These are phyloP conservation scores for Allacma fusca DNA, from an alignment of 2,888 invertebrate species.

Conservation along the genomic window DNA sequence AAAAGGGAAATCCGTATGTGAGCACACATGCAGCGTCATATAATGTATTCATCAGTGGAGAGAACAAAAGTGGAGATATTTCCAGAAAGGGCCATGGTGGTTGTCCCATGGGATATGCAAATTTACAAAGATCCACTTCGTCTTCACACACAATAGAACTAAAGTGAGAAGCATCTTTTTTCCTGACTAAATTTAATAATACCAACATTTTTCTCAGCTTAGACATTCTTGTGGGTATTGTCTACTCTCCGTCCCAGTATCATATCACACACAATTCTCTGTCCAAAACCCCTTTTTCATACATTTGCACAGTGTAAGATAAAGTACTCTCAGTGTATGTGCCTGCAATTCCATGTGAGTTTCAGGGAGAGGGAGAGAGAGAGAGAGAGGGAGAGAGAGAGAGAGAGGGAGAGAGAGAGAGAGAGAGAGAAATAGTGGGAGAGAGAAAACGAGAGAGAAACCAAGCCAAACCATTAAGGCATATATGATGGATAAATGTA, in stretches of 20 bases:
- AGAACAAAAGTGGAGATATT: conserved; percentile 30
- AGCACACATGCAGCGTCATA: conserved; percentile 14
- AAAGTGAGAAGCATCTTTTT: conserved; percentile 52
- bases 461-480: too few species aligned
- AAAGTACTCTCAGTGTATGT: too few species aligned
- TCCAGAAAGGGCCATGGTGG: conserved; percentile 39
- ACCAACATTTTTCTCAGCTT: conserved; percentile 49
- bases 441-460: too few species aligned
- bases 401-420: too few species aligned
- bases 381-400: too few species aligned
- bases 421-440: too few species aligned
- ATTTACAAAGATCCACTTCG: conserved; percentile 47
- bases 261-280: conserved; percentile 4
- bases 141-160: conserved; percentile 48
- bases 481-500: too few species aligned
- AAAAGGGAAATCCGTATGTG: neutral
- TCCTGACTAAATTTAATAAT: conserved; percentile 52
- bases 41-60: conserved; percentile 48
- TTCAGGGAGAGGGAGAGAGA: too few species aligned
- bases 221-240: conserved; percentile 47
- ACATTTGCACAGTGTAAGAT: neutral
- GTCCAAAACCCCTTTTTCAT: conserved; percentile 5
- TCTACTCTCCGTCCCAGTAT: conserved; percentile 21
- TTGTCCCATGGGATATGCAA: conserved; percentile 50
- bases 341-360: too few species aligned